phyloP scores from a whole-genome alignment of 1,140 invertebrate species.

The Chrysomallon squamiferum region DNA sequence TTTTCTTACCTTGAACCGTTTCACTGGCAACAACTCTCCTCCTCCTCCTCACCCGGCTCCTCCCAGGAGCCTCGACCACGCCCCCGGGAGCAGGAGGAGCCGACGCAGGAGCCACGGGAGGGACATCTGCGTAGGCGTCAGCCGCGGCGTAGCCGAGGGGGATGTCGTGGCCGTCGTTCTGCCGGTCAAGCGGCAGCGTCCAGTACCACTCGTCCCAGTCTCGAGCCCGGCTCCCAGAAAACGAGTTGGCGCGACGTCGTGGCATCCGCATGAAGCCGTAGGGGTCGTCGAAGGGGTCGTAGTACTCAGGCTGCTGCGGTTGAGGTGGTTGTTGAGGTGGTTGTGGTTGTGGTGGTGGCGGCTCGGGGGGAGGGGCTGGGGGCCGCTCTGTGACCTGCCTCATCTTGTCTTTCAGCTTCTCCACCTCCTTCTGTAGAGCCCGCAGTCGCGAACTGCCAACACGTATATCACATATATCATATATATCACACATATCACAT shows the following conservation, averaged over 20 bases:
- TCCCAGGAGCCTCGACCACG: slow-evolving; percentile 11
- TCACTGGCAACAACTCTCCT: slow-evolving; percentile 20
- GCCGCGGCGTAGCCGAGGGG: slow-evolving; percentile 53
- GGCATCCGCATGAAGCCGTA: slow-evolving; percentile 54
- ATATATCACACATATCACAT: too few species aligned
- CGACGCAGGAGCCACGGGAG: slow-evolving; percentile 5
- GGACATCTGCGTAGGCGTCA: slow-evolving; percentile 39
- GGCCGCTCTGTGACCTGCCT: slow-evolving; percentile 33
- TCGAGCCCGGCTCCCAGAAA: slow-evolving; percentile 42
- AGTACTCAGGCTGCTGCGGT: slow-evolving; percentile 33
- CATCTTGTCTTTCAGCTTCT: slow-evolving; percentile 44
- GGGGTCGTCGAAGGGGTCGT: slow-evolving; percentile 52
- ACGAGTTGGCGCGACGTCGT: slow-evolving; percentile 51
- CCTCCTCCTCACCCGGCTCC: slow-evolving; percentile 15
- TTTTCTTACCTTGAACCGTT: slow-evolving; percentile 10
- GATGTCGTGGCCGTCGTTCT: slow-evolving; percentile 43
- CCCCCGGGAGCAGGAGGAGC: not conserved
- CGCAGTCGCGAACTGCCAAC: slow-evolving; percentile 31
- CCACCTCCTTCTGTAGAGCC: slow-evolving; percentile 49
- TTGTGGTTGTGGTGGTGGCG: slow-evolving; percentile 11
- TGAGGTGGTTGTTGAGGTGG: slow-evolving; percentile 9
- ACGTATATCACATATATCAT: too few species aligned
- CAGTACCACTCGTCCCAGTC: slow-evolving; percentile 51
- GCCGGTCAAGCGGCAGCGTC: slow-evolving; percentile 30
- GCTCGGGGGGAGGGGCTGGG: slow-evolving; percentile 14